Base-by-base conservation (phyloP, 2,797 vertebrate species). In the Acomys russatus region DNA sequence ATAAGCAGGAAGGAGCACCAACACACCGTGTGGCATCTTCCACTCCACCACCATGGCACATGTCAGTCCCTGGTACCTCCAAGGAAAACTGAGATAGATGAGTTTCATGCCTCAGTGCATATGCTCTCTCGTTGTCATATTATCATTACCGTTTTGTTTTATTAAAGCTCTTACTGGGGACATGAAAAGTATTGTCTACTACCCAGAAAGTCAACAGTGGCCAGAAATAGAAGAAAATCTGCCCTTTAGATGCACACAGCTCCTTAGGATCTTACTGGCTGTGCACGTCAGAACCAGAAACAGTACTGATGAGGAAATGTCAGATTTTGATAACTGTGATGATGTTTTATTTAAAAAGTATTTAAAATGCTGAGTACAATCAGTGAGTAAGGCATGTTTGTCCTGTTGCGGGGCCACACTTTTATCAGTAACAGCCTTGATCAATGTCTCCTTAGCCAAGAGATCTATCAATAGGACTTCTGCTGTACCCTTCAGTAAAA, bases 31-130 rank as follows among this genome's bases (percentile, higher is more conserved):
- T 5, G 38, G 54, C 28, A 61, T 56, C 73, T n/a, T 49, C 70
- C 3, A 0, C 66, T 44, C 20, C 30, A 30, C 49, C 56, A n/a
- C 74, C 3, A 1, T 0, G 8, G 56, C 9, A 9, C 23, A 28
- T 15, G 3, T 28, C 80, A 56, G 18, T n/a, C 1, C 0, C 68
- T 12, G 28, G 25, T 10, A 15, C 54, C 22, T 61, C 23, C 33
- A 30, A 18, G 35, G 35, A 63, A 17, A 76, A 35, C 56, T 59
- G 59, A 11, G 38, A 7, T 0, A 0, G 23, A 25, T 20, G n/a
- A 77, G 54, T 10, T 76, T 28, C 28, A 7, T 49, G n/a, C 79
- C 35, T 49, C 70, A 25, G 25, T 0, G 0, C 30, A 30, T 59
- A n/a, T 56, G 0, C n/a, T 30, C 23, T 59, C 35, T 66, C n/a